Evolutionary conservation across 2,113 vertebrate species (phyloP).

Genomic region (Lepidothrix coronata): DNA sequence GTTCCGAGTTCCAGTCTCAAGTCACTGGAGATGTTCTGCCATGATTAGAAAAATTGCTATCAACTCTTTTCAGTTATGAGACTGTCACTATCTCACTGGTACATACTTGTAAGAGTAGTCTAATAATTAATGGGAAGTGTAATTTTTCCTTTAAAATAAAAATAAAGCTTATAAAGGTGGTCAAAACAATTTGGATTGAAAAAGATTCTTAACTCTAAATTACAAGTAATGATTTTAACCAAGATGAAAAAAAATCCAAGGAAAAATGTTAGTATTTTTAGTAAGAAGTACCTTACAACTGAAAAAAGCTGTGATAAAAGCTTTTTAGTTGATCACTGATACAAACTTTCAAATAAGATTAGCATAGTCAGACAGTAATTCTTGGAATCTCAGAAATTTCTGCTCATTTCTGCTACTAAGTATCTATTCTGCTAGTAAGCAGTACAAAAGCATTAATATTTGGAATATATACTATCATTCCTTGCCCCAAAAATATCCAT

Average conservation of each 20-base stretch:
- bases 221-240: background rate
- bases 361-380: constrained; percentile 17
- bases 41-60: background rate
- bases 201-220: background rate
- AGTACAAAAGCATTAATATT: constrained; percentile 3
- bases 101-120: fast-evolving
- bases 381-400: background rate
- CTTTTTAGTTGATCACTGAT: constrained; percentile 8
- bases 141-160: background rate
- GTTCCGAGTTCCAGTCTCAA: background rate
- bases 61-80: background rate
- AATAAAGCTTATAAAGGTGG: background rate
- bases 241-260: background rate
- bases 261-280: constrained; percentile 20
- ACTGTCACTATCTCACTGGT: background rate
- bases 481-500: constrained; percentile 13
- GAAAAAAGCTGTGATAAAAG: background rate
- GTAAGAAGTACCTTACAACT: background rate
- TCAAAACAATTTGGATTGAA: background rate
- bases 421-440: background rate
- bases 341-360: constrained; percentile 6
- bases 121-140: background rate
- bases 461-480: background rate
- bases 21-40: background rate
- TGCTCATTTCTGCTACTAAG: constrained; percentile 16